Evolutionary conservation across 1,140 invertebrate species (phyloP).

Genomic region (Carposina sasakii): DNA sequence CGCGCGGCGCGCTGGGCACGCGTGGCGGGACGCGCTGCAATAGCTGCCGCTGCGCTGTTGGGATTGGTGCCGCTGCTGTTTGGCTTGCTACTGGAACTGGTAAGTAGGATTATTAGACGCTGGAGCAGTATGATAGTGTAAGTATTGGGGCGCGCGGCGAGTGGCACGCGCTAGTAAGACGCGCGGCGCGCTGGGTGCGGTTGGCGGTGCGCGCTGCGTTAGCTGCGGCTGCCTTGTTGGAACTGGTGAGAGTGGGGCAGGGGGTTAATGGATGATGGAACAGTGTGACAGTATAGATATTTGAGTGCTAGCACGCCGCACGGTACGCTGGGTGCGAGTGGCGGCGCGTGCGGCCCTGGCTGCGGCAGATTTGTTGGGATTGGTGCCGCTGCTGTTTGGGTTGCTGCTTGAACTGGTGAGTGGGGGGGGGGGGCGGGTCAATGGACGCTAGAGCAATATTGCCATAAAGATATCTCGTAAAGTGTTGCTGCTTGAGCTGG

Average conservation of each 20-base stretch:
- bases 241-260: no score
- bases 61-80: conserved; percentile 94
- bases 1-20: conserved; percentile 84
- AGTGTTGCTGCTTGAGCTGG: no score
- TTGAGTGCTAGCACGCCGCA: no score
- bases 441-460: no score
- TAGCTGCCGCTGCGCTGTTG: conserved; percentile 86
- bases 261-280: no score
- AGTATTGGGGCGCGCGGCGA: no score
- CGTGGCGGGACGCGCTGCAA: conserved; percentile 77
- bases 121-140: no score
- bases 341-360: conserved; percentile 82
- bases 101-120: conserved; percentile 49
- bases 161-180: conserved; percentile 70
- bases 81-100: conserved; percentile 92
- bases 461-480: no score
- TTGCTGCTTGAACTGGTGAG: conserved; percentile 90
- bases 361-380: conserved; percentile 85
- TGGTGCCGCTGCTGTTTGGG: conserved; percentile 95
- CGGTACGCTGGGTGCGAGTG: conserved; percentile 77
- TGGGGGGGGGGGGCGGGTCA: no score
- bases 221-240: conserved; percentile 86
- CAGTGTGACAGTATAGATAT: no score
- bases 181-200: conserved; percentile 83
- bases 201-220: conserved; percentile 80